phyloP scores from a whole-genome alignment of 2,113 vertebrate genomes.

The Corapipo altera region DNA sequence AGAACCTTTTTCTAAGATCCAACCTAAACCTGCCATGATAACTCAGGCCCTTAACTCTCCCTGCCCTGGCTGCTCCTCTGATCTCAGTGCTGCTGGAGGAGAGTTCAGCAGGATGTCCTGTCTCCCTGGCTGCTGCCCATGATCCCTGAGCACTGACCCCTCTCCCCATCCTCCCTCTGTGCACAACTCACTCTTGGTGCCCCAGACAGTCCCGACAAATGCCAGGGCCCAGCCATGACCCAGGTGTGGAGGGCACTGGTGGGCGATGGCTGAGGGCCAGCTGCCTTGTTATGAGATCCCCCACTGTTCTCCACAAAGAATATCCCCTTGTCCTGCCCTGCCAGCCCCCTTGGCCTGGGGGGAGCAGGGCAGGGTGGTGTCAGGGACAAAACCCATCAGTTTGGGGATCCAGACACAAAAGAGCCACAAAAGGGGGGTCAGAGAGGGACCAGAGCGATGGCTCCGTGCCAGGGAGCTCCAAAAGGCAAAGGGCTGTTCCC shows the following conservation, averaged over 20 bases:
- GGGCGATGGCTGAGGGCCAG: not conserved
- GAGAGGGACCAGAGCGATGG: accelerated
- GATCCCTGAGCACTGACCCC: accelerated
- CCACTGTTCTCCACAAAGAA: not conserved
- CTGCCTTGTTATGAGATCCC: not conserved
- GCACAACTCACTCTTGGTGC: not conserved
- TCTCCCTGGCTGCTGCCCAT: accelerated
- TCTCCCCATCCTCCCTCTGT: not conserved
- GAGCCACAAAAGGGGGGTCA: not conserved
- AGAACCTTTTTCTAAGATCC: not conserved
- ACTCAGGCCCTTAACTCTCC: not conserved
- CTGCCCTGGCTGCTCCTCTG: not conserved
- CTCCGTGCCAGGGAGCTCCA: accelerated
- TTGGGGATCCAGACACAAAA: not conserved
- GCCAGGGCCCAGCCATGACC: not conserved
- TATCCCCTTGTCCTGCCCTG: conserved; percentile 10
- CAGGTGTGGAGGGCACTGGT: not conserved
- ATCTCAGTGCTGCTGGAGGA: not conserved
- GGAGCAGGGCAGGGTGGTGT: accelerated
- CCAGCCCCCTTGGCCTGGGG: accelerated
- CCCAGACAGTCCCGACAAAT: not conserved
- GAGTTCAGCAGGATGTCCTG: not conserved
- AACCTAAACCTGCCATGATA: not conserved
- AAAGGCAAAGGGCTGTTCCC: not conserved
- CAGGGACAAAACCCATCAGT: not conserved